These are phyloP conservation scores for Drosophila mimetica DNA, from an alignment of 2,888 invertebrate species.

Conservation along the genomic window DNA sequence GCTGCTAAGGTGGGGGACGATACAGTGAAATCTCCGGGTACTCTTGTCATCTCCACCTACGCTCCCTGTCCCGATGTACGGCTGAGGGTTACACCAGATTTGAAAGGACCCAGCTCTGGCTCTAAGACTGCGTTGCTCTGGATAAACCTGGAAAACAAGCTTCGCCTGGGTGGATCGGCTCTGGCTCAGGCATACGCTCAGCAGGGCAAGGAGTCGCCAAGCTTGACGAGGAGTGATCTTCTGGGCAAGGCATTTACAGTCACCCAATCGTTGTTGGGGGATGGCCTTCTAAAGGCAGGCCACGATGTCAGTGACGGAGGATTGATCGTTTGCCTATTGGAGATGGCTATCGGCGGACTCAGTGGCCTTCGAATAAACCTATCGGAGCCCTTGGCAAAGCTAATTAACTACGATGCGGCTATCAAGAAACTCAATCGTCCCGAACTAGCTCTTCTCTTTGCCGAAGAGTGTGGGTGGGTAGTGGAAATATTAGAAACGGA, in stretches of 20 bases:
- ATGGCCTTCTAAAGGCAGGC: conserved; percentile 87
- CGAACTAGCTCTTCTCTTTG: conserved; percentile 89
- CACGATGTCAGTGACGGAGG: conserved; percentile 99
- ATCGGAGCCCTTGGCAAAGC: conserved; percentile 83
- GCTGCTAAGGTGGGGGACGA: conserved; percentile 92
- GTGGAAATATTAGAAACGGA: conserved; percentile 88
- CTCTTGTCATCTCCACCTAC: conserved; percentile 97
- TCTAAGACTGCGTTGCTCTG: conserved; percentile 88
- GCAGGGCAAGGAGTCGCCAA: conserved; percentile 92
- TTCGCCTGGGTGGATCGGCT: conserved; percentile 95
- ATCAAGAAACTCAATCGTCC: conserved; percentile 84
- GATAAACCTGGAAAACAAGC: conserved; percentile 91
- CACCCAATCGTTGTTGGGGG: conserved; percentile 93
- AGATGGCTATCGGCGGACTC: conserved; percentile 98
- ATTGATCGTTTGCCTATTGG: conserved; percentile 93
- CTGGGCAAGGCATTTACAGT: conserved; percentile 91
- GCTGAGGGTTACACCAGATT: conserved; percentile 94
- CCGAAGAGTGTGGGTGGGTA: conserved; percentile 94
- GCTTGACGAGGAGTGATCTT: conserved; percentile 89
- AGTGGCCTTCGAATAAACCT: conserved; percentile 90
- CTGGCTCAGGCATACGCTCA: conserved; percentile 95
- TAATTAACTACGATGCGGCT: conserved; percentile 63
- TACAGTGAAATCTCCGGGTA: conserved; percentile 92
- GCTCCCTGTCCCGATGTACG: conserved; percentile 97
- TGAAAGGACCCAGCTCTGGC: conserved; percentile 88